A percentile compares a stretch with the other conserved stretches of the same genome.
Evolutionary conservation across 2,797 vertebrate genomes (phyloP).

Genomic region (Pteropus rufus): DNA sequence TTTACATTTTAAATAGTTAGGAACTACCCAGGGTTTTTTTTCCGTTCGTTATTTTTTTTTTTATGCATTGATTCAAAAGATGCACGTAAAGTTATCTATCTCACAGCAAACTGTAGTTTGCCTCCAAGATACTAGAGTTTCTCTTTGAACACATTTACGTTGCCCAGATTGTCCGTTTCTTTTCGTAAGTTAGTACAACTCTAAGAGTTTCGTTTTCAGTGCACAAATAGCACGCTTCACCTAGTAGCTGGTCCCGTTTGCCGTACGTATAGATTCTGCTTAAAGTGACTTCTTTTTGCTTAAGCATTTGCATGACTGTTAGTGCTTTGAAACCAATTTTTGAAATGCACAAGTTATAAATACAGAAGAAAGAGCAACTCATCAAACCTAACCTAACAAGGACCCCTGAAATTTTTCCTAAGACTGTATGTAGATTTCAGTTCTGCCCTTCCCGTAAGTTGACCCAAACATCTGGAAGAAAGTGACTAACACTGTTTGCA

Average conservation of each 20-base stretch:
- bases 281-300: constrained; percentile 74
- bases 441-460: constrained; percentile 77
- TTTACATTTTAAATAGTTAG: constrained; percentile 75
- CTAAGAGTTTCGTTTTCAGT: constrained; percentile 35
- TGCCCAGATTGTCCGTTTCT: constrained; percentile 61
- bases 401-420: constrained; percentile 80
- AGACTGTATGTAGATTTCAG: constrained; percentile 82
- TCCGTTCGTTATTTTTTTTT: constrained; percentile 52
- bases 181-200: constrained; percentile 60
- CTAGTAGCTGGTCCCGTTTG: constrained; percentile 63
- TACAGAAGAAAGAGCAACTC: constrained; percentile 84
- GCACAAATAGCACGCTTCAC: constrained; percentile 50
- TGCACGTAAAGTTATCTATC: constrained; percentile 74
- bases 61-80: constrained; percentile 62
- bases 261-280: constrained; percentile 74
- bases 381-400: constrained; percentile 68
- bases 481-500: constrained; percentile 85
- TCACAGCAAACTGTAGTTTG: constrained; percentile 70
- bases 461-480: constrained; percentile 76
- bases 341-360: constrained; percentile 90
- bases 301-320: constrained; percentile 91
- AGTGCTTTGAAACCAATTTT: constrained; percentile 84
- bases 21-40: constrained; percentile 65
- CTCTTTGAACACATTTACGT: constrained; percentile 64
- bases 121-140: constrained; percentile 67